Base-by-base conservation (phyloP, 2,888 invertebrate genomes). In the Bembecia ichneumoniformis region DNA sequence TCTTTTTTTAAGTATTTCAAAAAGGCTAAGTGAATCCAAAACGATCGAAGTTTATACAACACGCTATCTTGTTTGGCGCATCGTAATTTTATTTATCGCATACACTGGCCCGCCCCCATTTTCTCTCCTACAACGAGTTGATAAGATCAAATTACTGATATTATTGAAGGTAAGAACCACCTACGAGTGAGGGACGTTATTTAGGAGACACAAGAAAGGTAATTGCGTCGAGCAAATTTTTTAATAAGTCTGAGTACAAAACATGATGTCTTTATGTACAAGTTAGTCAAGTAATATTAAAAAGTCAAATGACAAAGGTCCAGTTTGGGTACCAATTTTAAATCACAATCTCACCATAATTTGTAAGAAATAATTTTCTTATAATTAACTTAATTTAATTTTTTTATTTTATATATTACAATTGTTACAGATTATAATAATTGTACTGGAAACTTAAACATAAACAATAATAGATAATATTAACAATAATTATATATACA, bases 141-240 rank as follows among this genome's bases (percentile, higher is more conserved):
- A 76, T 77, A 73, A 73, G 65, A 64, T 58, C 56, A 70, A 76
- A 78, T 77, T 75, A 77, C 76, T 69, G 68, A 71, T 70, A 78
- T 78, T 78, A 77, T 66, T 67, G 64, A 56, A 66, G 58, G 58
- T 64, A 65, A 66, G 68, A 67, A 70, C 68, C 71, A 67, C 68
- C 71, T 71, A 66, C 64, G 64, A 61, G 61, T 57, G 56, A 62
- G 60, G 63, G 54, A 34, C 13, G 40, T 15, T 57, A 58, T 57
- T 54, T 57, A 55, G 58, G 51, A 53, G 52, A 54, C 47, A 49
- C 43, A 53, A 14, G 48, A 52, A 34, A 13, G 15, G 15, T 2
- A 11, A 16, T 40, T 20, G 35, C 35, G 35, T 7, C 3, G 35
- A 52, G 15, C 52, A 40, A 14, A 3, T 40, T n/a, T n/a, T 13